Percentiles rank a stretch among this genome's conserved stretches.
Conservation (phyloP, 2,888 invertebrate species). For the Onthophagus sagittarius region DNA sequence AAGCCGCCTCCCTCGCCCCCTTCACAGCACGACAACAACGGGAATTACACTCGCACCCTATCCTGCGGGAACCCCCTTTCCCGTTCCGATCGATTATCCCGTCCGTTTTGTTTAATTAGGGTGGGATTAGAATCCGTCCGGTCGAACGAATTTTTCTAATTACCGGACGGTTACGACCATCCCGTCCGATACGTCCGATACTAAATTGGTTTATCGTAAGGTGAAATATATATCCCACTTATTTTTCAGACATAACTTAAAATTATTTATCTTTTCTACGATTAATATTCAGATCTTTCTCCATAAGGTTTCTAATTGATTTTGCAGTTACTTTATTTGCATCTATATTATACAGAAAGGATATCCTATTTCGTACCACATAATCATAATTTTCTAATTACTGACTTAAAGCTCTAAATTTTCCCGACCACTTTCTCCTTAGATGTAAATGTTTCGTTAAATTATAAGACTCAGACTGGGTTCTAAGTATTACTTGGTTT, state of each 20-base stretch:
- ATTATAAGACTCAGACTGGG: not conserved
- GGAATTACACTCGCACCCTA: slow-evolving; percentile 1
- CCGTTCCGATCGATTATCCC: slow-evolving; percentile 41
- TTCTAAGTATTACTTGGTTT: not conserved
- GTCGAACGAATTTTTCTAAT: slow-evolving; percentile 20
- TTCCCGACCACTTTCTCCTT: not conserved
- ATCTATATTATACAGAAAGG: not conserved
- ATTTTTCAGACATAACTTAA: not conserved
- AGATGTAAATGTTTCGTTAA: not conserved
- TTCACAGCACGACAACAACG: slow-evolving; percentile 1
- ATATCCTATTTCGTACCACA: not conserved
- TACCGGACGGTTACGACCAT: not conserved
- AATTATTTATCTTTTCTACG: not conserved
- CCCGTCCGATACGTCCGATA: not conserved
- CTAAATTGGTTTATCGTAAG: not conserved
- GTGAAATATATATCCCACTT: not conserved
- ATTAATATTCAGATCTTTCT: not conserved
- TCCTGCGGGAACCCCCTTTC: slow-evolving; percentile 13
- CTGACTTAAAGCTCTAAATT: not conserved
- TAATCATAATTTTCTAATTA: not conserved
- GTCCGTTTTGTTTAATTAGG: slow-evolving; percentile 34
- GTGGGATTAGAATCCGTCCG: slow-evolving; percentile 26
- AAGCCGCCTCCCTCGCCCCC: not conserved
- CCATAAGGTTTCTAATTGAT: too few relatives aligned
- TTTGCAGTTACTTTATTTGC: not conserved